phyloP scores from a whole-genome alignment of 2,113 vertebrate species.

The Xiphophorus maculatus region DNA sequence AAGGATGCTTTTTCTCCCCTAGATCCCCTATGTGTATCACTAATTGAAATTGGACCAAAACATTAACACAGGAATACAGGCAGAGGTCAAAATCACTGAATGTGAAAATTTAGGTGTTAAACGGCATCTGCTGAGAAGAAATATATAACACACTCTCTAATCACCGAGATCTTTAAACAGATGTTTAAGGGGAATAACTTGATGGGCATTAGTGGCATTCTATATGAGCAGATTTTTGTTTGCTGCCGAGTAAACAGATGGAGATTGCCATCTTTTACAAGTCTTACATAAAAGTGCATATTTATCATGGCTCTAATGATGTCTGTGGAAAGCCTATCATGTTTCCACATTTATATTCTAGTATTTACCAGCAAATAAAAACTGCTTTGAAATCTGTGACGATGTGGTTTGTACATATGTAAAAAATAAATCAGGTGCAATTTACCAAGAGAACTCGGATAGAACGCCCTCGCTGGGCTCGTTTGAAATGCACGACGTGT shows the following conservation, averaged over 20 bases:
- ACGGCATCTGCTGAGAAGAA: constrained; percentile 19
- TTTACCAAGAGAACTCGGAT: constrained; percentile 60
- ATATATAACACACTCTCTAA: constrained; percentile 35
- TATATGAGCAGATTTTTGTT: constrained; percentile 24
- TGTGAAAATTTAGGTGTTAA: constrained; percentile 29
- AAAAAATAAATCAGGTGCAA: constrained; percentile 56
- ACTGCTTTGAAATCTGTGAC: constrained; percentile 23
- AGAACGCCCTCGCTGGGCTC: constrained; percentile 51
- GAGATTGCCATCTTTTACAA: constrained; percentile 16
- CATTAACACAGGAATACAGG: constrained; percentile 15
- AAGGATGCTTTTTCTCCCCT: constrained; percentile 39
- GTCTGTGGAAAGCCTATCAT: constrained; percentile 3
- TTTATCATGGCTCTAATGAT: constrained; percentile 30
- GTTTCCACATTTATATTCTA: constrained; percentile 32
- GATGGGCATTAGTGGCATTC: constrained; percentile 29
- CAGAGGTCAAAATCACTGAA: constrained; percentile 37
- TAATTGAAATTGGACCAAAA: constrained; percentile 41
- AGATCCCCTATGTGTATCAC: constrained; percentile 32
- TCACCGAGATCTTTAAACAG: constrained; percentile 51
- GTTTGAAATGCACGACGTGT: constrained; percentile 57
- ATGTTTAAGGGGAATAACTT: constrained; percentile 41
- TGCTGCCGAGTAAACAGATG: constrained; percentile 31
- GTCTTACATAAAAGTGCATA: constrained; percentile 30
- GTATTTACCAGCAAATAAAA: constrained; percentile 43
- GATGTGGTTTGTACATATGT: constrained; percentile 41